phyloP scores from a whole-genome alignment of 1,140 invertebrate genomes.

The Babylonia areolata region DNA sequence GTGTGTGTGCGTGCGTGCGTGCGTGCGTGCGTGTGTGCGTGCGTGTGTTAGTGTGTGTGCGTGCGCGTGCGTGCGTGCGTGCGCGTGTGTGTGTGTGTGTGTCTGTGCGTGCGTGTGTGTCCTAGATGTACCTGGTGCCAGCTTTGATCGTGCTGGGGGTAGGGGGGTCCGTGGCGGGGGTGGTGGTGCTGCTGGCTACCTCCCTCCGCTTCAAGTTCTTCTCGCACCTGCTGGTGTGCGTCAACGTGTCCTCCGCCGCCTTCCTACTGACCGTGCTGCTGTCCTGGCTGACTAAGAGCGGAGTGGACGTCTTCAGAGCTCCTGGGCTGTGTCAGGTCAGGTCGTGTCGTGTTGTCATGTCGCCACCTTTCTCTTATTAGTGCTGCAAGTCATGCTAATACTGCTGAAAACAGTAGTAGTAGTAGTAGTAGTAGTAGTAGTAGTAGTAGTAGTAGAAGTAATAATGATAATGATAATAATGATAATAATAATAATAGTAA shows the following conservation, averaged over 20 bases:
- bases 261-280: conserved; percentile 57
- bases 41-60: not conserved
- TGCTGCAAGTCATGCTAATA: too few relatives aligned
- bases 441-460: too few relatives aligned
- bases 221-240: conserved; percentile 56
- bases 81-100: not conserved
- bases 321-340: conserved; percentile 54
- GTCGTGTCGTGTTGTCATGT: too few relatives aligned
- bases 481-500: too few relatives aligned
- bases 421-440: too few relatives aligned
- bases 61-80: not conserved
- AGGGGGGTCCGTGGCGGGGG: conserved; percentile 37
- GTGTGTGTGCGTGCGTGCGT: not conserved
- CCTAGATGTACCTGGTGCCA: conserved; percentile 52
- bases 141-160: conserved; percentile 49
- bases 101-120: not conserved
- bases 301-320: conserved; percentile 54
- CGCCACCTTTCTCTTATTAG: too few relatives aligned
- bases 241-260: conserved; percentile 50
- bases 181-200: conserved; percentile 51
- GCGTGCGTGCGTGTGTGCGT: not conserved
- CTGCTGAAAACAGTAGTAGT: too few relatives aligned
- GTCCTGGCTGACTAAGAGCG: conserved; percentile 58
- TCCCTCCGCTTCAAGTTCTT: conserved; percentile 57
- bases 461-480: too few relatives aligned